A percentile compares a stretch with the other conserved stretches of the same genome.
Conservation (phyloP, 2,888 invertebrate genomes). For the Phoenoteleia sp. region DNA sequence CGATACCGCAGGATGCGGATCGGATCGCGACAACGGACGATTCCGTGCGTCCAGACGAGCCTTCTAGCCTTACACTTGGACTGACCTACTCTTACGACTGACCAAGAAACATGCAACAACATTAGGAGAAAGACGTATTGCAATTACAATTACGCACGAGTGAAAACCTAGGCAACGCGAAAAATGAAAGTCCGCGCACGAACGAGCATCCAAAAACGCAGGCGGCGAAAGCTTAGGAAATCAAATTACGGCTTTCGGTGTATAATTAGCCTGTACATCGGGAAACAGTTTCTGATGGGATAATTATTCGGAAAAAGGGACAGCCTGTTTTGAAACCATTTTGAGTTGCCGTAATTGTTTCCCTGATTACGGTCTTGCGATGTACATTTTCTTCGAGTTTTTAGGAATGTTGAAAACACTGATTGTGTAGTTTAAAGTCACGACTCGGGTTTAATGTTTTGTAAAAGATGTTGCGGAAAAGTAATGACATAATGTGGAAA, state of each 20-base stretch:
- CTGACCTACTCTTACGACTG: conserved; percentile 57
- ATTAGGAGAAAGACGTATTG: conserved; percentile 46
- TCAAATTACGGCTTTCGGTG: conserved; percentile 9
- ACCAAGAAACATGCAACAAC: conserved; percentile 35
- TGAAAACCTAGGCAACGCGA: conserved; percentile 44
- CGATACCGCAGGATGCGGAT: conserved; percentile 72
- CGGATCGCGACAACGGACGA: conserved; percentile 74
- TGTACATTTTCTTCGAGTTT: too few species aligned
- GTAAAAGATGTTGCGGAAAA: too few species aligned
- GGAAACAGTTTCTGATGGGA: not conserved
- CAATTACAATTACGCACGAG: conserved; percentile 61
- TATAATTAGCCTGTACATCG: too few species aligned
- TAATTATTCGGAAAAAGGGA: too few species aligned
- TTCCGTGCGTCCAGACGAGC: conserved; percentile 76
- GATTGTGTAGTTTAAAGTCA: too few species aligned
- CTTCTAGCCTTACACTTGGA: conserved; percentile 68
- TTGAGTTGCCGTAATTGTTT: too few species aligned
- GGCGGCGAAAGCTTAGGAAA: conserved; percentile 45
- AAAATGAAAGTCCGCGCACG: conserved; percentile 54
- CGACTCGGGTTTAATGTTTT: too few species aligned
- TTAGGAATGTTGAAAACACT: too few species aligned
- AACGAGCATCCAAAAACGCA: conserved; percentile 30
- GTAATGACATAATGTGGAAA: too few species aligned
- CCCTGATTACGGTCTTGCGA: too few species aligned
- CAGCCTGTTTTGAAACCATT: too few species aligned